Evolutionary conservation across 2,113 vertebrate species (phyloP), one percentile per base, ranked within the genome.

Genomic region (Gasterosteus nipponicus): DNA sequence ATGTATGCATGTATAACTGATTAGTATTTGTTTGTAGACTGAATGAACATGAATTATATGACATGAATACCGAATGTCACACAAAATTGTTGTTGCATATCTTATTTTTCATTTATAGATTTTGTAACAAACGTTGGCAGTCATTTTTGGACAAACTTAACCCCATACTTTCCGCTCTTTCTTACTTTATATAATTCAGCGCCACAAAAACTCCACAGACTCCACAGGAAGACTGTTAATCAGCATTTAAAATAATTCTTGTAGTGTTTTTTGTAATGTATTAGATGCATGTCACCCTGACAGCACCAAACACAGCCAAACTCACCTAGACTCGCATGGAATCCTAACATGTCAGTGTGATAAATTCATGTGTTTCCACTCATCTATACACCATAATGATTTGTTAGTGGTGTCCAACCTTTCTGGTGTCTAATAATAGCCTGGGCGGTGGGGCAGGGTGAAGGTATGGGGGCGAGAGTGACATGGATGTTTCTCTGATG

Each of bases 391-490:
- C 31, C 59, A 75, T 83, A 70, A 86, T 79, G 61, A 66, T 76
- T 71, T 77, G 73, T 80, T 81, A 81, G 59, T 44, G 78, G 47
- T 75, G 69, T 87, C 41, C 53, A 83, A 78, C 79, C 88, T 78
- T 86, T 89, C 49, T 3, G 2, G 5, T 14, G 38, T 58, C 85
- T 86, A 80, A 86, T 78, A 83, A 77, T 83, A 88, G 73, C 38
- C 72, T 42, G 71, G 46, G 53, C 22, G 29, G 31, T 54, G 47
- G 12, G 10, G 76, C 19, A 42, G 31, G 49, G 42, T 57, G 35
- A 58, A 61, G 58, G 5, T 59, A 39, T n/a, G 38, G 47, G 75
- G 66, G 62, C 14, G 14, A 39, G 19, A 85, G 46, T 80, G 75
- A 87, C 75, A 66, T 62, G 60, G 26, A 38, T 49, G 31, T 42